Evolutionary conservation across 2,113 vertebrate species (phyloP).

Genomic region (Miniopterus natalensis): DNA sequence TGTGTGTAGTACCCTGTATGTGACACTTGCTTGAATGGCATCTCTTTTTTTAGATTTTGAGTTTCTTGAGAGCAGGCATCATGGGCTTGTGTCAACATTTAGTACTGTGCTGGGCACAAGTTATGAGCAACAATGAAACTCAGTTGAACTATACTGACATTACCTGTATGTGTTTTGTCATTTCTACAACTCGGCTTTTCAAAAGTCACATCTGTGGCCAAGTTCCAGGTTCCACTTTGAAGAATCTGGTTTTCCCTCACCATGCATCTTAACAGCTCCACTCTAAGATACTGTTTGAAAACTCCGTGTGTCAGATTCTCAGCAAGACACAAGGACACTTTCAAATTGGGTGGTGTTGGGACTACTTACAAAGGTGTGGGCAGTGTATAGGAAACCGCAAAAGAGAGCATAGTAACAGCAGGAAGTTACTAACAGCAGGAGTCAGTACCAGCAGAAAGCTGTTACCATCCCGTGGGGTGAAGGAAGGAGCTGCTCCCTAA

Average conservation of each 20-base stretch:
- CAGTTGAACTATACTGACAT: not conserved
- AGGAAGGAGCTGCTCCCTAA: not conserved
- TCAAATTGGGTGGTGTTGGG: not conserved
- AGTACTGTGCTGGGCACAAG: not conserved
- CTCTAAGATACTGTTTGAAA: not conserved
- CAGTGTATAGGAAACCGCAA: not conserved
- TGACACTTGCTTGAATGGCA: not conserved
- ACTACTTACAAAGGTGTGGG: not conserved
- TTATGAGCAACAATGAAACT: not conserved
- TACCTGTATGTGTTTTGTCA: not conserved
- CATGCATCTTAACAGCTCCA: not conserved
- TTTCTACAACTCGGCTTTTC: not conserved
- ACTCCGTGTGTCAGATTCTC: not conserved
- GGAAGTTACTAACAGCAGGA: no score
- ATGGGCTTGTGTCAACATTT: not conserved
- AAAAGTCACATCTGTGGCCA: not conserved
- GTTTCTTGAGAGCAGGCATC: not conserved
- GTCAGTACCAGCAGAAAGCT: not conserved
- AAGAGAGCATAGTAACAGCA: not conserved
- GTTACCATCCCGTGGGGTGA: not conserved
- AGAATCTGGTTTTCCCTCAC: not conserved
- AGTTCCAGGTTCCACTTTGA: not conserved
- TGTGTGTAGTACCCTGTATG: not conserved
- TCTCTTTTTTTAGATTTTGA: conserved; percentile 19
- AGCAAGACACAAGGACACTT: not conserved